A percentile compares a stretch with the other conserved stretches of the same genome.
Evolutionary conservation across 2,888 invertebrate species (phyloP).

Genomic region (Drosophila recens): DNA sequence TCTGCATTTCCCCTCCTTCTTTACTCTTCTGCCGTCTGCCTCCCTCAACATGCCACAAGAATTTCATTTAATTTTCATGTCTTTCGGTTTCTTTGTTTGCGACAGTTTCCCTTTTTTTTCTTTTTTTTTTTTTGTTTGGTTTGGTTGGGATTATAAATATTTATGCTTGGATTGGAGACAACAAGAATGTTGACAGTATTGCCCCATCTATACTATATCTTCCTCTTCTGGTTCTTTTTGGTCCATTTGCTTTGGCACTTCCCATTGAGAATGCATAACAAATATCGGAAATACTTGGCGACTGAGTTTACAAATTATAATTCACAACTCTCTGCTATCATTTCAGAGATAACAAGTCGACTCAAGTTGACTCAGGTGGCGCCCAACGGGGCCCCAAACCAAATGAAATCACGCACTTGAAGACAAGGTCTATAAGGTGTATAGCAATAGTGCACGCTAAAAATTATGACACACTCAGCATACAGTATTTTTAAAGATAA

Average conservation of each 20-base stretch:
- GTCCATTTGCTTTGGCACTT: conserved; percentile 29
- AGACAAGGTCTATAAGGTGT: neutral
- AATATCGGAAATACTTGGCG: conserved; percentile 25
- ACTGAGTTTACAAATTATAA: neutral
- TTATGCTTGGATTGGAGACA: conserved; percentile 66
- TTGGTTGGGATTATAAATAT: conserved; percentile 63
- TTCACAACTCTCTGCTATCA: neutral
- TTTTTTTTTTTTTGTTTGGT: neutral
- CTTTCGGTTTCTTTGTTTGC: conserved; percentile 41
- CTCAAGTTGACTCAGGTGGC: conserved; percentile 17
- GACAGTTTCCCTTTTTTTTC: conserved; percentile 25
- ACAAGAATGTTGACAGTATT: conserved; percentile 47
- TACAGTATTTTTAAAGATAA: neutral
- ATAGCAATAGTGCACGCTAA: neutral
- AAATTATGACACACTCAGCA: conserved; percentile 2
- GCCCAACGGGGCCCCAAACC: neutral
- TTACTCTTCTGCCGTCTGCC: neutral
- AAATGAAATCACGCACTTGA: conserved; percentile 12
- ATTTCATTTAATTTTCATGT: conserved; percentile 60
- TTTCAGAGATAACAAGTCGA: neutral
- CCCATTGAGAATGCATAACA: conserved; percentile 6
- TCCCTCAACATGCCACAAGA: conserved; percentile 53
- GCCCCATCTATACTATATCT: conserved; percentile 1
- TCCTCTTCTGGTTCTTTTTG: conserved; percentile 12
- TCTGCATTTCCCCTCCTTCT: conserved; percentile 39